Evolutionary conservation across 2,888 invertebrate genomes (phyloP).

Genomic region (Bellardia pandia): DNA sequence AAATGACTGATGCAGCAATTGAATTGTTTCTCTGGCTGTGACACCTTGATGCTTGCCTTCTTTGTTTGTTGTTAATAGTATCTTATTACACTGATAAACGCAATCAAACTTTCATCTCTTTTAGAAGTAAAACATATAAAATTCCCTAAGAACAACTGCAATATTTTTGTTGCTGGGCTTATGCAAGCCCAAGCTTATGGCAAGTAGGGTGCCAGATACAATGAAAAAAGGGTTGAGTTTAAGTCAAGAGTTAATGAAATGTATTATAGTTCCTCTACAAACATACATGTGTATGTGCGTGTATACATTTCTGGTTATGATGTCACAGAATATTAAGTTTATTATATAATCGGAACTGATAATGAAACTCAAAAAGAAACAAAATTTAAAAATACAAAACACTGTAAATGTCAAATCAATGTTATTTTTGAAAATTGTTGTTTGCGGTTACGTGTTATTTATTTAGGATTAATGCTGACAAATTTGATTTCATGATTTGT

Average conservation of each 20-base stretch:
- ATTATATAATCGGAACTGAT: constrained; percentile 31
- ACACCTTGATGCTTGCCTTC: no score
- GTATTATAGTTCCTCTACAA: constrained; percentile 26
- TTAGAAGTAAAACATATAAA: no score
- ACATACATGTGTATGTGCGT: not conserved
- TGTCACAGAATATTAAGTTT: constrained; percentile 58
- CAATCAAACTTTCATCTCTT: no score
- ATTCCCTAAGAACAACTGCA: no score
- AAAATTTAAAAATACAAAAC: not conserved
- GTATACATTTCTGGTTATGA: constrained; percentile 48
- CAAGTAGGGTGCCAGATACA: not conserved
- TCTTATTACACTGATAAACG: no score
- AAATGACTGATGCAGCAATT: no score
- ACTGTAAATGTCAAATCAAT: constrained; percentile 79
- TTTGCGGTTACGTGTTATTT: constrained; percentile 69
- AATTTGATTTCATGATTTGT: constrained; percentile 61
- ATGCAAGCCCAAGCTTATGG: no score
- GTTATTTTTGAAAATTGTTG: constrained; percentile 70
- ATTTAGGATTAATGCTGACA: constrained; percentile 71
- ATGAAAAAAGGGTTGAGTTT: constrained; percentile 42
- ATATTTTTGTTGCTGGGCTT: no score
- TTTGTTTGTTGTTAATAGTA: no score
- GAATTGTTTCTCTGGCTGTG: no score
- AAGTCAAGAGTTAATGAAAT: constrained; percentile 63
- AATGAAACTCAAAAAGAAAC: constrained; percentile 12